Evolutionary conservation across 2,113 vertebrate genomes (phyloP), one percentile per base, ranked within the genome.

Genomic region (Galemys pyrenaicus): DNA sequence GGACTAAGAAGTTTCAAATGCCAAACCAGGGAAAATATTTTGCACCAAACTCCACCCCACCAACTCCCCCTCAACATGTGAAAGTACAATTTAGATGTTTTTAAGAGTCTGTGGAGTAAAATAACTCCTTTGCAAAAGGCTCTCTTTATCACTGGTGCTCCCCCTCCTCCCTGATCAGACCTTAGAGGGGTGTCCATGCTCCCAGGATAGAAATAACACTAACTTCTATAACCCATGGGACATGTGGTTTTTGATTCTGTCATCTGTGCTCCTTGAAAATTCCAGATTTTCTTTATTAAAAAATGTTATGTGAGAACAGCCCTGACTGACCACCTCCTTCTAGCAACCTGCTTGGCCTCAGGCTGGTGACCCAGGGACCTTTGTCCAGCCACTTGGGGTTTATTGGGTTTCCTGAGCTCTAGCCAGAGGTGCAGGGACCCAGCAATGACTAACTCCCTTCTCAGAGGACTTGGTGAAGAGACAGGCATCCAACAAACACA

Each of bases 41-140:
- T 67, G 39, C 60, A 89, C 39, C 71, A 82, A 92, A 46, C 22
- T 77, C 60, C 77, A 46, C 17, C 54, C 3, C 73, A 39, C 26
- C 15, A 16, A 58, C n/a, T 26, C 56, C 9, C 19, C 44, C 4
- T 74, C 2, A 19, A 46, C 44, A 51, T 44, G 58, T 9, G 15
- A 70, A 89, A 89, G 67, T 26, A 22, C 13, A 73, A 62, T 56
- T 93, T 58, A n/a, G 22, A 11, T 67, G 22, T n/a, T 79, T 86
- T 41, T n/a, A 9, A n/a, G 74, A 77, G 28, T 77, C 46, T 88
- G 62, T 32, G 13, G 28, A 19, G 49, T 81, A 22, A 70, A 44
- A 65, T 19, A 64, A 71, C 70, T 41, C 41, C 56, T 77, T 54
- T 49, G 92, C 78, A 92, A 56, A 65, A 54, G 41, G 1, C 16